Evolutionary conservation across 1,140 invertebrate species (phyloP).

Genomic region (Dermatophagoides farinae): DNA sequence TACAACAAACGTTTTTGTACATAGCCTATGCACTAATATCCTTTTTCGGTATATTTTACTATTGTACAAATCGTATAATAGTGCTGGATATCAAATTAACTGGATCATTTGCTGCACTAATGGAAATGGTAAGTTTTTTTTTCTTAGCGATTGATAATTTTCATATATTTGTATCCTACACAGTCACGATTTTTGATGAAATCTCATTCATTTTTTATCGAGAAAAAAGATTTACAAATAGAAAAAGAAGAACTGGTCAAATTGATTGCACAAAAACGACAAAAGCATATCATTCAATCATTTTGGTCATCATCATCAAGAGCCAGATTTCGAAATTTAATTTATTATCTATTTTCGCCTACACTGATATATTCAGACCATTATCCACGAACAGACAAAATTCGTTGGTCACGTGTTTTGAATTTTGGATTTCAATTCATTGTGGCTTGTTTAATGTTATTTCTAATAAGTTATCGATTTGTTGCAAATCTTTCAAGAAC

Average conservation of each 20-base stretch:
- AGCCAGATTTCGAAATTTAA: slow-evolving; percentile 9
- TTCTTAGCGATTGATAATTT: not conserved
- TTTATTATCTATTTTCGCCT: slow-evolving; percentile 20
- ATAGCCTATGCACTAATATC: too few relatives aligned
- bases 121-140: slow-evolving; percentile 4
- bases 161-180: too few relatives aligned
- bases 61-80: too few relatives aligned
- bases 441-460: slow-evolving; percentile 50
- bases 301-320: too few relatives aligned
- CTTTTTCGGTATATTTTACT: too few relatives aligned
- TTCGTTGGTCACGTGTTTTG: slow-evolving; percentile 51
- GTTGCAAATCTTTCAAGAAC: slow-evolving; percentile 47
- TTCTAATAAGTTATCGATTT: slow-evolving; percentile 54
- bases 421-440: slow-evolving; percentile 48
- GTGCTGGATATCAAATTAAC: not conserved
- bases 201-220: slow-evolving; percentile 2
- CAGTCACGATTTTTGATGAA: slow-evolving; percentile 6
- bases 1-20: too few relatives aligned
- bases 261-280: not conserved
- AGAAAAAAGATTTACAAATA: not conserved
- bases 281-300: not conserved
- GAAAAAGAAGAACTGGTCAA: not conserved
- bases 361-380: slow-evolving; percentile 20
- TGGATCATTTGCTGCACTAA: not conserved
- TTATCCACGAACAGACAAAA: slow-evolving; percentile 37